Conservation (phyloP, 2,797 vertebrate species). For the Iguana delicatissima region DNA sequence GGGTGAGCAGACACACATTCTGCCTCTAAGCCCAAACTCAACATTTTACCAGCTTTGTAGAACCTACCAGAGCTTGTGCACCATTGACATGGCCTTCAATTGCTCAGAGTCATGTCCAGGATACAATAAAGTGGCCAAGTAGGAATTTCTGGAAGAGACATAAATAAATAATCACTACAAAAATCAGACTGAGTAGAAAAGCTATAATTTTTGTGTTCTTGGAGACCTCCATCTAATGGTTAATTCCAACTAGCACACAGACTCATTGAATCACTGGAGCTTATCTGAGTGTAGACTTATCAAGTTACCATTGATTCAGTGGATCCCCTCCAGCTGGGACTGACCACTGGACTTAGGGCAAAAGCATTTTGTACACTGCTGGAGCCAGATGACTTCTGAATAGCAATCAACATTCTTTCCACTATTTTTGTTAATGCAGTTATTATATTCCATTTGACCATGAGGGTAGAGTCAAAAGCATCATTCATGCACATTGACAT, state of each 20-base stretch:
- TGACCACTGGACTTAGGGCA: background rate
- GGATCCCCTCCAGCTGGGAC: too few species aligned
- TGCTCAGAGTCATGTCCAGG: background rate
- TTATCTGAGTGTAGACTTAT: too few species aligned
- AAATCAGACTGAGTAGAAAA: background rate
- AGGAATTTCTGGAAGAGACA: background rate
- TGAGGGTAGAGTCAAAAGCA: background rate
- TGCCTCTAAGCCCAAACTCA: background rate
- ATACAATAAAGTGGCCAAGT: background rate
- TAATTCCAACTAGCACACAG: too few species aligned
- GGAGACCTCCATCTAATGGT: too few species aligned
- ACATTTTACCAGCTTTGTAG: background rate
- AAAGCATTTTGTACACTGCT: too few species aligned
- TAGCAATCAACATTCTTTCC: background rate
- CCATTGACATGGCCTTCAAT: background rate
- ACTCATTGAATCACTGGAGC: too few species aligned
- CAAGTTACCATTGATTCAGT: too few species aligned
- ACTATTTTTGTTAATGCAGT: background rate
- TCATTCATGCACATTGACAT: background rate
- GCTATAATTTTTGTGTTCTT: background rate
- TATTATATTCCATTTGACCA: background rate
- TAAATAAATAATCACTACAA: too few species aligned
- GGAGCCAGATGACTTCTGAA: background rate
- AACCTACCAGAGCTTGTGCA: background rate
- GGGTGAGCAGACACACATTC: background rate